Evolutionary conservation across 2,888 invertebrate species (phyloP), one percentile per base, ranked within the genome.

Genomic region (Axea sp.): DNA sequence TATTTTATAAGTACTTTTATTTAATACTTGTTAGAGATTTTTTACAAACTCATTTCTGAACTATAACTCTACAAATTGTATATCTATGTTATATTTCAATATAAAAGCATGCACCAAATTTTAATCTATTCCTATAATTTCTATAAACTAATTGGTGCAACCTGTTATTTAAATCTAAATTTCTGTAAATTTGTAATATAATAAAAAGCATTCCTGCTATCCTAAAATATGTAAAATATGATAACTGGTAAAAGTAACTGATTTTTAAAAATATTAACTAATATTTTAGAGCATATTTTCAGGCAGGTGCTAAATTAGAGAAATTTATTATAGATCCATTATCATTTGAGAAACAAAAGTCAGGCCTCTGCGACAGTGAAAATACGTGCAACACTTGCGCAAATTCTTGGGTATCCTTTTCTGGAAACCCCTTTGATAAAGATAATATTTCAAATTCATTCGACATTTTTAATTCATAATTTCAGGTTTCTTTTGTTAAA

Each of bases 351-450:
- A 68, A 59, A 59, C 11, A 68, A 60, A 69, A 59, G 41, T 35
- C 41, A 57, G 55, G 55, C 41, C 39, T 33, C 19, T 60, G 55
- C 37, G 51, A 55, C 31, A 37, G 9, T 47, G 43, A 55, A 62
- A 62, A 60, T 45, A 33, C 41, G 47, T 62, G 47, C 47, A 72
- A 72, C 64, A 72, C 71, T 72, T 72, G 71, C 71, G 71, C 71
- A 39, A 57, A 72, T 17, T 72, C 28, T 69, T 45, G 60, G 53
- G 45, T 30, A 65, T 65, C 53, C 55, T 65, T 55, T 55, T 45
- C 41, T 28, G 37, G 43, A 31, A 68, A 43, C 41, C 51, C 68
- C 26, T 47, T 49, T 24, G 47, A 43, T 14, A 59, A 41, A 14
- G 68, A 49, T 19, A 59, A 35, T 15, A 51, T 47, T 15, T 59